These are phyloP conservation scores for Acanthurus leucopareius DNA, from an alignment of 2,797 vertebrate genomes.

Conservation along the genomic window DNA sequence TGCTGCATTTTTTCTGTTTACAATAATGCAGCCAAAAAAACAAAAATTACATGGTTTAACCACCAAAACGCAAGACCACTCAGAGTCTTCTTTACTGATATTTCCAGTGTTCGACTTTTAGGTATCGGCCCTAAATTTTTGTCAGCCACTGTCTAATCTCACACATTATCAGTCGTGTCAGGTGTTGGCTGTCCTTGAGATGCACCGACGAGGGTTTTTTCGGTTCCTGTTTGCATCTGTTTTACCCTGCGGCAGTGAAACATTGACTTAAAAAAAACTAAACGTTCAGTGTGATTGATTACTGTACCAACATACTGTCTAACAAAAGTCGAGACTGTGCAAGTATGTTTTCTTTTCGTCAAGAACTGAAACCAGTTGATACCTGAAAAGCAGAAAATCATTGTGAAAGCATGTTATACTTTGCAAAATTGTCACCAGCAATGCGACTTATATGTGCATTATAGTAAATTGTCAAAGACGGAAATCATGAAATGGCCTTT, in stretches of 20 bases:
- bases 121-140: neutral
- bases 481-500: neutral
- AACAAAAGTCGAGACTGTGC: conserved; percentile 13
- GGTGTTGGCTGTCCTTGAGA: conserved; percentile 6
- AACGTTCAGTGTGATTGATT: conserved; percentile 34
- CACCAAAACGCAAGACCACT: too few species aligned
- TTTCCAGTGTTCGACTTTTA: too few species aligned
- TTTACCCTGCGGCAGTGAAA: conserved; percentile 1
- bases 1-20: too few species aligned
- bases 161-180: conserved; percentile 5
- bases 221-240: neutral
- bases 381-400: conserved; percentile 4
- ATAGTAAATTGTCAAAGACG: neutral
- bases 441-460: neutral
- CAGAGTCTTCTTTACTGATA: too few species aligned
- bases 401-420: neutral
- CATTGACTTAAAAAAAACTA: conserved; percentile 14
- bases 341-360: conserved; percentile 21
- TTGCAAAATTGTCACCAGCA: neutral
- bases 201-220: neutral
- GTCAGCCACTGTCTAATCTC: conserved; percentile 4
- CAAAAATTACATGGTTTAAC: too few species aligned
- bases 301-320: conserved; percentile 2
- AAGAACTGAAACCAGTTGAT: conserved; percentile 26
- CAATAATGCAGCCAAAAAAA: too few species aligned